A percentile compares a stretch with the other conserved stretches of the same genome.
Conservation (phyloP, 2,797 vertebrate species). For the Meriones psammophilus region DNA sequence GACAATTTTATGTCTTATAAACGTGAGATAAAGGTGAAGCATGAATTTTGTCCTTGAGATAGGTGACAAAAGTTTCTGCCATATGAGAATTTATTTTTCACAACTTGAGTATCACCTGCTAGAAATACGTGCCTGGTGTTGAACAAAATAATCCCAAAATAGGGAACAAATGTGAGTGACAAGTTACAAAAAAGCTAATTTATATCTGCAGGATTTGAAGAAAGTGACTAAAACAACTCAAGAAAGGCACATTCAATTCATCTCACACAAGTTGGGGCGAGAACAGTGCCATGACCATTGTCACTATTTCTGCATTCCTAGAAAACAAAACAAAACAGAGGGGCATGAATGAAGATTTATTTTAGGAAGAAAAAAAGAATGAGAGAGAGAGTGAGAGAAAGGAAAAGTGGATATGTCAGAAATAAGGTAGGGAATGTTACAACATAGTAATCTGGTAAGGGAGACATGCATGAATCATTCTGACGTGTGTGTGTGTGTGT, state of each 20-base stretch:
- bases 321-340: background rate
- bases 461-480: background rate
- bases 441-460: background rate
- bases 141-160: conserved; percentile 55
- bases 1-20: conserved; percentile 69
- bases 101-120: conserved; percentile 64
- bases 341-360: background rate
- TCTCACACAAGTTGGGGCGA: background rate
- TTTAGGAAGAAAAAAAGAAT: background rate
- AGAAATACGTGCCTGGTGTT: conserved; percentile 59
- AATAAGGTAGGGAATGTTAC: background rate
- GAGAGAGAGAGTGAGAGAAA: no score
- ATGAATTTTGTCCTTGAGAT: conserved; percentile 75
- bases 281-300: background rate
- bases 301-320: background rate
- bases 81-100: conserved; percentile 75
- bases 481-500: background rate
- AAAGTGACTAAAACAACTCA: conserved; percentile 59
- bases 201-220: conserved; percentile 53
- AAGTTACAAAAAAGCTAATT: conserved; percentile 70
- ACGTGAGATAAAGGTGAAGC: conserved; percentile 69
- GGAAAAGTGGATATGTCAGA: background rate
- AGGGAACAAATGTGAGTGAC: conserved; percentile 73
- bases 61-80: conserved; percentile 74
- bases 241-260: conserved; percentile 48